Evolutionary conservation across 2,113 vertebrate genomes (phyloP), one percentile per base, ranked within the genome.

Genomic region (Syrmaticus mikado): DNA sequence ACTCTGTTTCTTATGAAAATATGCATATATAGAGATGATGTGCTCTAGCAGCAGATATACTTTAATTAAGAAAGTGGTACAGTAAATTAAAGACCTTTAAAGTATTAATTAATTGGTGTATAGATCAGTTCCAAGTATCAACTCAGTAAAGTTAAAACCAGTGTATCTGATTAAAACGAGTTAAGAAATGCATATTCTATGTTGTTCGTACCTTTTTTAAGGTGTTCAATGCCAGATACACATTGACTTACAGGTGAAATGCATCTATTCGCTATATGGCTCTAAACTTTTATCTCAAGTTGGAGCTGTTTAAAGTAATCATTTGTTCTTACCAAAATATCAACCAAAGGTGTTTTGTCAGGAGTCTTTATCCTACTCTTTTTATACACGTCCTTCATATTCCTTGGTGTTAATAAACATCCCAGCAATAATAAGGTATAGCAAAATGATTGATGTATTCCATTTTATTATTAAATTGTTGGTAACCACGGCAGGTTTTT

Each of bases 1-100:
- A 98, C 96, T 98, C 97, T 95, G 96, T 98, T 98, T 97, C 98
- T 98, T 98, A 97, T 97, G 97, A 98, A 98, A 98, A 98, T 98
- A 98, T 97, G 97, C 97, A 97, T 97, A 98, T 97, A 98, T 92
- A 97, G 97, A 97, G 96, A 97, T 60, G 93, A 97, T 97, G 96
- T 98, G 97, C 95, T 98, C 94, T 88, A 96, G 94, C 94, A 89
- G 86, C 96, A 97, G 97, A 97, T 97, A 97, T 97, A 97, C 97
- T 97, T 98, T 98, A 98, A 98, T 98, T 98, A 98, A 98, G 97
- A 97, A 97, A 98, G 97, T 94, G 89, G 97, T 97, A 97, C 97
- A 96, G 97, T 98, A 98, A 98, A 98, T 98, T 97, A 98, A 98
- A 98, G 96, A 98, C 96, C 95, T 98, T 98, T 98, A 98, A 98